These are phyloP conservation scores for Elysia chlorotica DNA, from an alignment of 1,140 invertebrate genomes.

Conservation along the genomic window DNA sequence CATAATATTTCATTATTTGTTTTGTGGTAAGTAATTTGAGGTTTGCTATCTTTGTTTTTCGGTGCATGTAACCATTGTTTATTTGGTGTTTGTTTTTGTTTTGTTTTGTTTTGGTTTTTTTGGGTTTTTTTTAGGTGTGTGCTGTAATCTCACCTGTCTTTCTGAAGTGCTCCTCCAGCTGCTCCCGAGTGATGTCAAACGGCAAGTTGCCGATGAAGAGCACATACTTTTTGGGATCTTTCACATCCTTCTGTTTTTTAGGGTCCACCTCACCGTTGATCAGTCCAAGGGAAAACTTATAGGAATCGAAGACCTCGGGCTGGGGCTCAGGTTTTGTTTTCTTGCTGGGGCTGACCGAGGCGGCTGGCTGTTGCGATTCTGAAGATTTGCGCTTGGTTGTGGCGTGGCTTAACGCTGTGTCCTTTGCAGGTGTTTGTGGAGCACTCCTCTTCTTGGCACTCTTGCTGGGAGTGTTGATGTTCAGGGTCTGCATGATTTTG, in stretches of 20 bases:
- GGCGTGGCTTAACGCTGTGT: too few species aligned
- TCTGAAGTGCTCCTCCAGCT: slow-evolving; percentile 50
- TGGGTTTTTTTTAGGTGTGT: too few species aligned
- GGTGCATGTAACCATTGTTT: too few species aligned
- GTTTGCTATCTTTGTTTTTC: too few species aligned
- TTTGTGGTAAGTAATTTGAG: too few species aligned
- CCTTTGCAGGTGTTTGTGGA: not conserved
- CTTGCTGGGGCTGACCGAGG: not conserved
- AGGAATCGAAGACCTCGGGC: slow-evolving; percentile 6
- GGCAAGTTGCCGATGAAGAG: slow-evolving; percentile 53
- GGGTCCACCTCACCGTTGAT: slow-evolving; percentile 23
- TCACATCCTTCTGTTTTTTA: not conserved
- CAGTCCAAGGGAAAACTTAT: slow-evolving; percentile 20
- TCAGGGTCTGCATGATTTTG: slow-evolving; percentile 12
- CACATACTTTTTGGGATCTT: slow-evolving; percentile 39
- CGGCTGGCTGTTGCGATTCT: not conserved
- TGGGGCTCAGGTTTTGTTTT: slow-evolving; percentile 3
- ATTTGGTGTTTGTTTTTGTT: too few species aligned
- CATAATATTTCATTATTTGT: too few species aligned
- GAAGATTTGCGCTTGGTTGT: slow-evolving; percentile 22
- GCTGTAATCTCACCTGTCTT: slow-evolving; percentile 50
- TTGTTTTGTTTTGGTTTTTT: too few species aligned
- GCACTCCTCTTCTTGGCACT: not conserved
- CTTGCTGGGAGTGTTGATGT: slow-evolving; percentile 1
- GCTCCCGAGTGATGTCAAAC: slow-evolving; percentile 43